These are phyloP conservation scores for Drosophila quadrilineata DNA, from an alignment of 1,140 invertebrate species.

Conservation along the genomic window DNA sequence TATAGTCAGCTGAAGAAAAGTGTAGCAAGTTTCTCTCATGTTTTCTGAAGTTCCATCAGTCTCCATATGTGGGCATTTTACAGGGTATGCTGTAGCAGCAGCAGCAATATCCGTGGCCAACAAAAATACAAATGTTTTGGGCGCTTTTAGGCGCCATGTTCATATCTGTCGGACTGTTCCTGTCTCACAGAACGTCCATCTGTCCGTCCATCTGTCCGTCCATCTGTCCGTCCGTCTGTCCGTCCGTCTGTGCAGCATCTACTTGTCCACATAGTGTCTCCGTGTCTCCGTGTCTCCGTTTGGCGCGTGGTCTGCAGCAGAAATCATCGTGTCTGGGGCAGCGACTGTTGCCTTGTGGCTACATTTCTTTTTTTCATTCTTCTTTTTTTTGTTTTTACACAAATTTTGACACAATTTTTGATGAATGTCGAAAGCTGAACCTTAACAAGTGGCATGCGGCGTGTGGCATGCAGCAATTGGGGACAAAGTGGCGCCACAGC, in stretches of 20 bases:
- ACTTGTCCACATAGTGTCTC: no score
- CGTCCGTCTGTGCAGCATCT: no score
- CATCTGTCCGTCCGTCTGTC: no score
- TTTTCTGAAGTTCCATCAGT: no score
- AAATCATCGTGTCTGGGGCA: conserved; percentile 22
- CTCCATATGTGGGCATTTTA: no score
- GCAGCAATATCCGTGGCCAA: background rate
- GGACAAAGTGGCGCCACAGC: conserved; percentile 15
- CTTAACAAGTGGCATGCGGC: conserved; percentile 46
- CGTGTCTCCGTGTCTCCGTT: background rate
- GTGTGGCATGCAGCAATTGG: background rate
- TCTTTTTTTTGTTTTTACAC: conserved; percentile 9
- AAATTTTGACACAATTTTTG: conserved; percentile 76
- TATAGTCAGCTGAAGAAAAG: no score
- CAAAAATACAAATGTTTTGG: conserved; percentile 1
- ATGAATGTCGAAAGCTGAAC: conserved; percentile 70
- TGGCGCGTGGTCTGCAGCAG: conserved; percentile 10
- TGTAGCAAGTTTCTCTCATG: no score
- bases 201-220: no score
- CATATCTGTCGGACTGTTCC: no score
- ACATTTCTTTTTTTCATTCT: background rate
- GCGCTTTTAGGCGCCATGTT: background rate
- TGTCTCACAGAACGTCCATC: no score
- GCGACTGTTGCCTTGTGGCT: background rate
- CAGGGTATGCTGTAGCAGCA: background rate